Base-by-base conservation (phyloP, 2,113 vertebrate species). In the Parotia lawesii region DNA sequence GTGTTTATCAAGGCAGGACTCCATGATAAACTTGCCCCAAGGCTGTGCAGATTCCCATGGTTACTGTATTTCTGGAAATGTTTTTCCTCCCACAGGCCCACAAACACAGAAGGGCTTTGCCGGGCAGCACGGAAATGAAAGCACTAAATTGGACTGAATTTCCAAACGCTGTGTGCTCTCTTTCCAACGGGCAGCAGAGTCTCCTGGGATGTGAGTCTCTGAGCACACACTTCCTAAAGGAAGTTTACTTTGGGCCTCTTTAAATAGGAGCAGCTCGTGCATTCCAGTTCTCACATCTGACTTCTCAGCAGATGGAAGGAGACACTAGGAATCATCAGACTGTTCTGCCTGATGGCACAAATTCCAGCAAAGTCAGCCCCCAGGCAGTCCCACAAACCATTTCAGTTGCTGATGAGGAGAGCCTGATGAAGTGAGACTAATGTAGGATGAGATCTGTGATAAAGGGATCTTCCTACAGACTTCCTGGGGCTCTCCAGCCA, bases 231-330 rank as follows among this genome's bases (percentile, higher is more conserved):
- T 88, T 97, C 91, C 93, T 94, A 50, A 79, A 87, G 81, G 91
- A 95, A 91, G 94, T 91, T 94, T 94, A 85, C 93, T 89, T 89
- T 89, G 89, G 91, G 85, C 74, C 94, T 86, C 60, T 79, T 80
- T 85, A 77, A 80, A 79, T 6, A 29, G 85, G 72, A 96, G 93
- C 87, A 86, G 58, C 78, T 38, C 15, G 0, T 61, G 69, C n/a
- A 27, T 82, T 92, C 72, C 94, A 50, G 58, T 20, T 44, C 64
- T 48, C 11, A 2, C 75, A 54, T 64, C 72, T 16, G 16, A 73
- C 50, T 78, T 61, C 64, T 85, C 71, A 13, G 29, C 12, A 47
- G 54, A 73, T 29, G 82, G 82, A 80, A 87, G 62, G 57, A 90
- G 90, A 77, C 71, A 87, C 40, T 51, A 74, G 56, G 56, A 90